A percentile compares a stretch with the other conserved stretches of the same genome.
phyloP scores from a whole-genome alignment of 2,888 invertebrate species.

The Andrena chrysosceles region DNA sequence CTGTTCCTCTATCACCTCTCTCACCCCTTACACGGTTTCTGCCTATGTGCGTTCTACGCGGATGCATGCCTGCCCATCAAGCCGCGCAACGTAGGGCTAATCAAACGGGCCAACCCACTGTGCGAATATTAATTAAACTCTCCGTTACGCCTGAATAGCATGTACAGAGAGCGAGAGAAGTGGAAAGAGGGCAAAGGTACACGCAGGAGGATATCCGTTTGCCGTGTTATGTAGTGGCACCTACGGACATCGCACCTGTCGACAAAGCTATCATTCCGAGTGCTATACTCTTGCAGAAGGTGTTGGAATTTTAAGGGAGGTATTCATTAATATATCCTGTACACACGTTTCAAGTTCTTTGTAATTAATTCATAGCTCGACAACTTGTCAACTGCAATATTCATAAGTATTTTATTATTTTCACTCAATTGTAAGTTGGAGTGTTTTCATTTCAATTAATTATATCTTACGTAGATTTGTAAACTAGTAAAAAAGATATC shows the following conservation, averaged over 20 bases:
- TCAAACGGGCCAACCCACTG: conserved; percentile 82
- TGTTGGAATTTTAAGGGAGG: conserved; percentile 6
- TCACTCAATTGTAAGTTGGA: too few species aligned
- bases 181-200: conserved; percentile 55
- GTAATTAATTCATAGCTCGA: neutral
- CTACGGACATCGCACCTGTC: conserved; percentile 53
- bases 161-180: conserved; percentile 59
- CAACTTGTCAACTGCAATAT: neutral
- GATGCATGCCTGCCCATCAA: conserved; percentile 80
- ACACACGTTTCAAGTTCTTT: neutral
- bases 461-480: too few species aligned
- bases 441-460: too few species aligned
- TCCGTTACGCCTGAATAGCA: conserved; percentile 77
- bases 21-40: conserved; percentile 55
- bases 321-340: neutral
- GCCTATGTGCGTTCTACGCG: conserved; percentile 69
- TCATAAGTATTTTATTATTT: too few species aligned
- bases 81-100: conserved; percentile 81
- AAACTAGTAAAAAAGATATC: too few species aligned
- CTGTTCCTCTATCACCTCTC: conserved; percentile 41
- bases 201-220: conserved; percentile 50
- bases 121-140: conserved; percentile 84
- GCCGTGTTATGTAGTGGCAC: conserved; percentile 58
- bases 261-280: conserved; percentile 21
- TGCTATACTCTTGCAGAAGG: neutral